Evolutionary conservation across 2,888 invertebrate species (phyloP), one percentile per base, ranked within the genome.

Genomic region (Podabrus alpinus): DNA sequence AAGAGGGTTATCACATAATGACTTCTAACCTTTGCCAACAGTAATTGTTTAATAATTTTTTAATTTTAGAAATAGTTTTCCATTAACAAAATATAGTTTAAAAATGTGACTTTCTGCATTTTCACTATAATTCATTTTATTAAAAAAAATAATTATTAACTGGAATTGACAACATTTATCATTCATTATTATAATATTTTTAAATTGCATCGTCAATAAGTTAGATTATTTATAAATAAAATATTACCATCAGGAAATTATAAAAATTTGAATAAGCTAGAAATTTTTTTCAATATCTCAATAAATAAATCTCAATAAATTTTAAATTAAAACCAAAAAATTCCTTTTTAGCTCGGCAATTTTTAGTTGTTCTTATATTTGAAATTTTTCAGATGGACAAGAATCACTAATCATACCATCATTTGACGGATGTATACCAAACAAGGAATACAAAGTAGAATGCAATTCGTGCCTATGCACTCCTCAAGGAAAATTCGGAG

Each of bases 21-120:
- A 66, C 66, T 21, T 67, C 24, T 61, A 29, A 61, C 71, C 66
- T 60, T 29, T 67, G 67, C 21, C 61, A 72, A 72, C 71, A 71
- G 66, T 11, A 79, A 45, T 45, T 45, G 45, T 45, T 29, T 9
- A 45, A 45, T 45, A n/a, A 45, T 45, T 45, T 45, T 45, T 45
- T 3, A 24, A 45, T 45, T 45, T 45, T 7, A 45, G n/a, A 45
- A 45, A 45, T 45, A 45, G 7, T n/a, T n/a, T 45, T 45, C n/a
- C 7, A 45, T 45, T 45, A n/a, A 7, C n/a, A 45, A n/a, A 45
- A 9, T 45, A n/a, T 45, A 7, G n/a, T 45, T n/a, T 45, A 9
- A 45, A 45, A 45, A 45, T 45, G 45, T 45, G 45, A n/a, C n/a
- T 45, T 45, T 45, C n/a, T 45, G 45, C 45, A n/a, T 45, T 45